Base-by-base conservation (phyloP, 2,888 invertebrate species). In the Stenodema calcarata region DNA sequence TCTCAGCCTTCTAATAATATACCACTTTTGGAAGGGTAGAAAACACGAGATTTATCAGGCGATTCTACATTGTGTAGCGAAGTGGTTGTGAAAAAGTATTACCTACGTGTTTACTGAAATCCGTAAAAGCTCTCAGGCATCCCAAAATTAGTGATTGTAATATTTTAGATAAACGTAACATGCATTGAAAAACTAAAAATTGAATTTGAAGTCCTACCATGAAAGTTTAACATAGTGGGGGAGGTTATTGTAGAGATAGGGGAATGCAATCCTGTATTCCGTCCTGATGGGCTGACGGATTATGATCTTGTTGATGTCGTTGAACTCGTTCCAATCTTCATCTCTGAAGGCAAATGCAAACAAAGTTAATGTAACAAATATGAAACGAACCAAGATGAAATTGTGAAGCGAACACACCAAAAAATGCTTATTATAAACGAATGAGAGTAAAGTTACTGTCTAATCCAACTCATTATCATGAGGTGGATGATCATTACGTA, bases 271-370 rank as follows among this genome's bases (percentile, higher is more conserved):
- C 89, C 99, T 94, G 91, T 99, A 99, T 92, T 99, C 99, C 0
- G 99, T 99, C 88, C 99, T 94, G 89, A 99, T 97, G 2, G 99
- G 99, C 91, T 99, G 99, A 11, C 99, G 93, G 89, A 99, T 99
- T 89, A 99, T 99, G 90, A 99, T 99, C 92, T 99, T 99, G 92
- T 99, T 99, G 89, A 99, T 99, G 91, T 99, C 99, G 92, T 99
- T 99, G 91, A 99, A 99, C 92, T 99, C 99, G 92, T 99, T 99
- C 99, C 99, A 99, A 91, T 99, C 99, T 92, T 99, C 99, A 92
- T 99, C 99, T 0, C 97, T 96, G 90, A 27, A 92, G 91, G 87
- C 87, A 16, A 78, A 78, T 18, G 7, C 2, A 35, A 35, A 35
- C 28, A 7, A 16, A 73, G 88, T 87, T 88, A 89, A 87, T 88